These are phyloP conservation scores for Pomacea canaliculata DNA, from an alignment of 2,888 invertebrate species.

Conservation along the genomic window DNA sequence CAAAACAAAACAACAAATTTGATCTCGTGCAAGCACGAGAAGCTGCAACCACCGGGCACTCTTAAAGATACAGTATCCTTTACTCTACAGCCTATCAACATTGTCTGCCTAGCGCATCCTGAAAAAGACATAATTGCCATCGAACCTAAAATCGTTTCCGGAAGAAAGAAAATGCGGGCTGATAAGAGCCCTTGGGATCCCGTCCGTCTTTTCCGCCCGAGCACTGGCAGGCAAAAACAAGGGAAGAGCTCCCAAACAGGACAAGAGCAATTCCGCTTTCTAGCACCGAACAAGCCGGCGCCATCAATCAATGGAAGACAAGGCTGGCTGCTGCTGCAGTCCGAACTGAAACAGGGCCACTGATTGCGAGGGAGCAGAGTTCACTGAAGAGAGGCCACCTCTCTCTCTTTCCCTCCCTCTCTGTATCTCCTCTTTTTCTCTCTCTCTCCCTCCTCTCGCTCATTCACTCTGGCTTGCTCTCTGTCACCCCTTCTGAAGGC, in stretches of 20 bases:
- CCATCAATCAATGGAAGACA: too few relatives aligned
- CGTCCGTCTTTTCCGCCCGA: background rate
- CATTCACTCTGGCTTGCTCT: too few relatives aligned
- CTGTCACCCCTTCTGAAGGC: too few relatives aligned
- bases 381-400: too few relatives aligned
- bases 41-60: background rate
- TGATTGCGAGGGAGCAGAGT: too few relatives aligned
- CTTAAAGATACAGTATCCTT: background rate
- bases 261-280: background rate
- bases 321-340: too few relatives aligned
- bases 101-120: background rate
- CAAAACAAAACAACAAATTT: background rate
- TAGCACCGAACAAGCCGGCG: background rate
- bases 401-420: background rate
- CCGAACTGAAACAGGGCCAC: too few relatives aligned
- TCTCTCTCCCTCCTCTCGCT: background rate
- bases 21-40: background rate
- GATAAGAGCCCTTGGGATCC: background rate
- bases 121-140: conserved; percentile 20
- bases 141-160: conserved; percentile 10
- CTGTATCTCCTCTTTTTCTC: background rate
- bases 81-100: background rate
- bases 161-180: background rate
- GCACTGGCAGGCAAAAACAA: background rate
- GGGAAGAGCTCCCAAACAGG: background rate